Conservation (phyloP, 2,888 invertebrate species). For the Rambutsinella grinnellia region DNA sequence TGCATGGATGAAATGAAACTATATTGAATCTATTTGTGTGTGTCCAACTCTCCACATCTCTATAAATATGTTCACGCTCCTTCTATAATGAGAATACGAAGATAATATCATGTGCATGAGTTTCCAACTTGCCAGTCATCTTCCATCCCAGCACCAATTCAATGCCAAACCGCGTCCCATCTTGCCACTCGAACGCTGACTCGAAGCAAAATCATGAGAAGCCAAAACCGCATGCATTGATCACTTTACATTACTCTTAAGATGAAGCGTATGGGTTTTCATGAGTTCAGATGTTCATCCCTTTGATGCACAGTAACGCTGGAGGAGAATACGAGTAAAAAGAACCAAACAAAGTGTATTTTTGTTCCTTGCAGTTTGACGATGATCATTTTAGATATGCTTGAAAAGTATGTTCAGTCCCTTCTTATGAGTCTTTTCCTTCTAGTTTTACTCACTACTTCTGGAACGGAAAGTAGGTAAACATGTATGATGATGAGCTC, state of each 20-base stretch:
- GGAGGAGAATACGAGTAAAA: neutral
- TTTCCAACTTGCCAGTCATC: slow-evolving; percentile 47
- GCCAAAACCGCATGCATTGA: slow-evolving; percentile 44
- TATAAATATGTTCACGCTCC: too few species aligned
- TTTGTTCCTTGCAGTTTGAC: neutral
- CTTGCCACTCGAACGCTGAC: neutral
- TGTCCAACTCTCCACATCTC: too few species aligned
- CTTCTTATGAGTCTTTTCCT: neutral
- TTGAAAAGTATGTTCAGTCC: neutral
- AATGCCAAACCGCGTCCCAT: slow-evolving; percentile 13
- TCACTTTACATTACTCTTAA: slow-evolving; percentile 37
- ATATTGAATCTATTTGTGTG: too few species aligned
- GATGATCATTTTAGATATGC: neutral
- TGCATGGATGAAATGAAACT: too few species aligned
- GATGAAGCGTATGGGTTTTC: neutral
- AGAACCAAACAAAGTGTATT: neutral
- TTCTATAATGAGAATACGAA: slow-evolving; percentile 5
- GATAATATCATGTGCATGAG: slow-evolving; percentile 20
- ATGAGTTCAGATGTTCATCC: neutral
- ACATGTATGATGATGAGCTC: neutral
- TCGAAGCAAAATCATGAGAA: slow-evolving; percentile 14
- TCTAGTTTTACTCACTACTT: too few species aligned
- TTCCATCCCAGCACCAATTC: slow-evolving; percentile 33
- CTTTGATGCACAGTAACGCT: slow-evolving; percentile 6
- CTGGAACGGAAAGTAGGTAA: neutral